These are phyloP conservation scores for Allobates femoralis DNA, from an alignment of 2,797 vertebrate genomes.

Conservation along the genomic window DNA sequence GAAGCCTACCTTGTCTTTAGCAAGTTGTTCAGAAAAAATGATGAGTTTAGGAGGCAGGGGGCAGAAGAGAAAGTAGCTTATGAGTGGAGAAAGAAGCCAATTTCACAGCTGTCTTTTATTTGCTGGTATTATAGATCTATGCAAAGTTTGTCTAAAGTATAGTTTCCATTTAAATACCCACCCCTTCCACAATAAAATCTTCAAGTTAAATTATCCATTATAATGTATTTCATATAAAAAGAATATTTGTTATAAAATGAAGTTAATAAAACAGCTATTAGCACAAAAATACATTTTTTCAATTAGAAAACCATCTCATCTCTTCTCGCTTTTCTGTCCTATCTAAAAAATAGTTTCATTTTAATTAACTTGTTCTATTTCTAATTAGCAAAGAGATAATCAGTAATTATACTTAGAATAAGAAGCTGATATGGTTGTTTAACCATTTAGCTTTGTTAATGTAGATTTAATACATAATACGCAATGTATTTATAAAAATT, in stretches of 20 bases:
- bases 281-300: not conserved
- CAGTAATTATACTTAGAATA: conserved; percentile 30
- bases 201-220: not conserved
- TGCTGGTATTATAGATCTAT: no score
- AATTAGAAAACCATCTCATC: conserved; percentile 4
- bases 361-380: conserved; percentile 37
- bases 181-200: not conserved
- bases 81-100: no score
- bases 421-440: conserved; percentile 10
- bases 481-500: not conserved
- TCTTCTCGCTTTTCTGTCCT: not conserved
- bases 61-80: no score
- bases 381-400: conserved; percentile 42
- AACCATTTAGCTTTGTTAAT: conserved; percentile 18
- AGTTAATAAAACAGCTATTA: conserved; percentile 29
- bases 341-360: not conserved
- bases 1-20: no score
- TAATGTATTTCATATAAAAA: not conserved
- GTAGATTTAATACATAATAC: not conserved
- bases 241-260: not conserved
- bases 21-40: no score
- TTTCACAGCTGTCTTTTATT: no score
- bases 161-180: no score
- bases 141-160: no score
- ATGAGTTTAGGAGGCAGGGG: no score